These are phyloP conservation scores for Entosphenus tridentatus DNA, from an alignment of 2,113 vertebrate genomes.

Conservation along the genomic window DNA sequence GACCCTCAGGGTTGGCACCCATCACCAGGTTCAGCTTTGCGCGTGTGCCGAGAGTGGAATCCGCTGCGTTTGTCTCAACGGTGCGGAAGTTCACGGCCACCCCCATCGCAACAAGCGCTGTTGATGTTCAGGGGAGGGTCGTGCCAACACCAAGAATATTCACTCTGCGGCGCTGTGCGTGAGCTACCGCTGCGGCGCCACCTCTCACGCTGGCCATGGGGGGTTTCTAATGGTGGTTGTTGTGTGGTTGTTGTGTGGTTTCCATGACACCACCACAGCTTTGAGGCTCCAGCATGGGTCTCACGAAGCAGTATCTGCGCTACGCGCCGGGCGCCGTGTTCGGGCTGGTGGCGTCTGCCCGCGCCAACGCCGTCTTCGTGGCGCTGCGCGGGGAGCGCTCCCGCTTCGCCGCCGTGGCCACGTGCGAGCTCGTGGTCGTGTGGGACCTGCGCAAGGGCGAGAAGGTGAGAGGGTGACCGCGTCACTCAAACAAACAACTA, in stretches of 20 bases:
- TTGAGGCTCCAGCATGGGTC: conserved; percentile 34
- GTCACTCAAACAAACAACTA: too few relatives aligned
- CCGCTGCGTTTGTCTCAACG: too few relatives aligned
- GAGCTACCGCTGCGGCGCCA: neutral
- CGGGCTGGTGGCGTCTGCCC: conserved; percentile 12
- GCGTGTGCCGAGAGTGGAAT: too few relatives aligned
- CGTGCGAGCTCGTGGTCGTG: conserved; percentile 80
- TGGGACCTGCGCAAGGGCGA: conserved; percentile 78
- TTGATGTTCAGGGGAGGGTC: neutral
- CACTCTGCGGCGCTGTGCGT: too few relatives aligned
- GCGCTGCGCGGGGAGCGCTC: conserved; percentile 49
- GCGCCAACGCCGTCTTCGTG: conserved; percentile 39
- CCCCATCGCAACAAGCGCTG: neutral
- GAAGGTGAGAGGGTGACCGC: conserved; percentile 32
- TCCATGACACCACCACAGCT: neutral
- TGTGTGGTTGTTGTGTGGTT: neutral
- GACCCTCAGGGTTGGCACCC: too few relatives aligned
- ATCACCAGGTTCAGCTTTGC: too few relatives aligned
- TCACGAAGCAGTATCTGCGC: conserved; percentile 83
- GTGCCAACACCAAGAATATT: too few relatives aligned
- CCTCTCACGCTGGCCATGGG: too few relatives aligned
- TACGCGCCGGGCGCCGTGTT: conserved; percentile 50
- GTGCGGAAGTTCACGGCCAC: neutral
- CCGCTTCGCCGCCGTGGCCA: conserved; percentile 57
- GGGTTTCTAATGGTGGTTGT: neutral